Evolutionary conservation across 2,113 vertebrate species (phyloP).

Genomic region (Chaetura pelagica): DNA sequence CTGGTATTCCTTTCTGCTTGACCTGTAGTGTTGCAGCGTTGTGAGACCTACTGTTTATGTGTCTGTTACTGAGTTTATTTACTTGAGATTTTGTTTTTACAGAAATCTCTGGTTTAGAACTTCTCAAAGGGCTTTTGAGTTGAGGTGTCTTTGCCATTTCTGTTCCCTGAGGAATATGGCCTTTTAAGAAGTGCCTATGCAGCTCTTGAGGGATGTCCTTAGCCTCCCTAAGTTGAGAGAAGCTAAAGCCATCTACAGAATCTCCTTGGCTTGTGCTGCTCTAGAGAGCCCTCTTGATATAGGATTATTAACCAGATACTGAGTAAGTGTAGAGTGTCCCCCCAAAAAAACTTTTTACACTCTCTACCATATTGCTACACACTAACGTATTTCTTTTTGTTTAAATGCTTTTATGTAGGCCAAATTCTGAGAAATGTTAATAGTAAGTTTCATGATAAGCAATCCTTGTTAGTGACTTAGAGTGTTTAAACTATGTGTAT

Average conservation of each 20-base stretch:
- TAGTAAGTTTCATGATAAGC: neutral
- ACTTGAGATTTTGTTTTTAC: neutral
- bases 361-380: neutral
- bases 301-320: neutral
- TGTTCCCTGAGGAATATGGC: neutral
- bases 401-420: neutral
- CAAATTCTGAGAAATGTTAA: neutral
- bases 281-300: neutral
- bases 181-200: neutral
- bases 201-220: neutral
- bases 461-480: neutral
- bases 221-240: neutral
- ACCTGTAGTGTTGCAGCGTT: neutral
- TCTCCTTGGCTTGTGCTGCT: neutral
- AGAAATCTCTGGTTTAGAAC: neutral
- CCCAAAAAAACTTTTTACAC: neutral
- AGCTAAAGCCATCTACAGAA: neutral
- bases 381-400: too few species aligned
- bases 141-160: neutral
- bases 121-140: neutral
- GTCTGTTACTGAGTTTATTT: neutral
- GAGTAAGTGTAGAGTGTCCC: neutral
- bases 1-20: neutral
- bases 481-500: neutral
- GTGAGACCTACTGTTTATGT: neutral